A percentile compares a stretch with the other conserved stretches of the same genome.
These are phyloP conservation scores for Bombus haemorrhoidalis DNA, from an alignment of 1,140 invertebrate species.

Conservation along the genomic window DNA sequence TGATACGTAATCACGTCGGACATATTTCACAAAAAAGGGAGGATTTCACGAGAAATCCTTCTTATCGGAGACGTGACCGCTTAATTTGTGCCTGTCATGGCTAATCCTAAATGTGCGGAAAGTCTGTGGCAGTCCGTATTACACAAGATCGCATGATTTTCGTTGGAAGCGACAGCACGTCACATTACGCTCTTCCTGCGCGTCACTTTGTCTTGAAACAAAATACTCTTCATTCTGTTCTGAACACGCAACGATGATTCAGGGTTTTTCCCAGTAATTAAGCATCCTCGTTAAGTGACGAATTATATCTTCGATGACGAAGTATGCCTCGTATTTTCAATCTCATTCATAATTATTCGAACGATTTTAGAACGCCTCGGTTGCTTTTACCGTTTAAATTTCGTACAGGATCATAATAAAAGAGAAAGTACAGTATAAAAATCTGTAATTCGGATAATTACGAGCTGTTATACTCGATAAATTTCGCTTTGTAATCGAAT, in stretches of 20 bases:
- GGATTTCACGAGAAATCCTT: slow-evolving; percentile 18
- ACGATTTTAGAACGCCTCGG: too few relatives aligned
- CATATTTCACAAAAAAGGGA: neutral
- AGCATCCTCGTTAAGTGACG: too few relatives aligned
- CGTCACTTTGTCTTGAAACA: too few relatives aligned
- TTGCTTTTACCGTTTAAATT: too few relatives aligned
- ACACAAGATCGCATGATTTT: slow-evolving; percentile 13
- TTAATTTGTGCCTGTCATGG: slow-evolving; percentile 15
- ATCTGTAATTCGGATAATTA: neutral
- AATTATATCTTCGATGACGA: too few relatives aligned
- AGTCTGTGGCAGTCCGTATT: neutral
- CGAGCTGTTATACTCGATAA: neutral
- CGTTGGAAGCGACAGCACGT: slow-evolving; percentile 13
- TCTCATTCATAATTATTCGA: neutral
- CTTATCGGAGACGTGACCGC: neutral
- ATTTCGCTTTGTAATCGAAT: neutral
- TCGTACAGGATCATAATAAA: too few relatives aligned
- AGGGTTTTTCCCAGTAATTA: neutral
- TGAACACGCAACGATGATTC: neutral
- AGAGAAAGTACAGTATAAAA: neutral
- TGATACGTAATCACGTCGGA: neutral
- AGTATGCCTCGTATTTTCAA: too few relatives aligned
- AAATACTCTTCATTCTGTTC: neutral
- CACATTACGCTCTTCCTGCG: neutral
- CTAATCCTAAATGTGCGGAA: slow-evolving; percentile 3